Evolutionary conservation across 2,797 vertebrate species (phyloP).

Genomic region (Semaprochilodus insignis): DNA sequence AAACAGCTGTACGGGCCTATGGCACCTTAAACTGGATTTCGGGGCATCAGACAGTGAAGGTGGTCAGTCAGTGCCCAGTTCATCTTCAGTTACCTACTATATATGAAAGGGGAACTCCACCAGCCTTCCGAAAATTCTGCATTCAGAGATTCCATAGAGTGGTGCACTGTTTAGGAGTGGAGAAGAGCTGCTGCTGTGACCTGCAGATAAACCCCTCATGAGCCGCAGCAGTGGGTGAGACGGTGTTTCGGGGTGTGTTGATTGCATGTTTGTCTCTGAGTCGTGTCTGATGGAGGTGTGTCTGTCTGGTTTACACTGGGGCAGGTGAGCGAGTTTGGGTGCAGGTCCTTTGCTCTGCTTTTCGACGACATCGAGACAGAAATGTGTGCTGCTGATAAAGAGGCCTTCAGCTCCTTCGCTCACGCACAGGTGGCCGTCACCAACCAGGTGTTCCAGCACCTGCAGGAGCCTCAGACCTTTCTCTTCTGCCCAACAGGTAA

Average conservation of each 20-base stretch:
- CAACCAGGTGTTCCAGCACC: constrained; percentile 92
- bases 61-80: too few relatives aligned
- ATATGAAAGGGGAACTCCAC: too few relatives aligned
- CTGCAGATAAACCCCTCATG: neutral
- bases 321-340: constrained; percentile 93
- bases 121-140: too few relatives aligned
- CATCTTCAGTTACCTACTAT: too few relatives aligned
- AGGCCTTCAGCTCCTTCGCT: constrained; percentile 94
- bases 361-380: constrained; percentile 97
- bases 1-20: too few relatives aligned
- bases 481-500: constrained; percentile 98
- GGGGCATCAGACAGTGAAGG: too few relatives aligned
- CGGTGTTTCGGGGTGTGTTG: neutral
- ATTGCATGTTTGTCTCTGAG: neutral
- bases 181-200: too few relatives aligned
- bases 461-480: constrained; percentile 90
- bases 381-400: constrained; percentile 96
- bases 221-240: neutral
- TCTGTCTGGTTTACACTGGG: neutral
- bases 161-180: too few relatives aligned
- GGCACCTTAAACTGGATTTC: too few relatives aligned
- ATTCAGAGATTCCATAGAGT: too few relatives aligned
- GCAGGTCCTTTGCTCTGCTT: constrained; percentile 93
- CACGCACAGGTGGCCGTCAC: constrained; percentile 94
- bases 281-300: neutral